Evolutionary conservation across 2,113 vertebrate species (phyloP).

Genomic region (Eulemur macaco): DNA sequence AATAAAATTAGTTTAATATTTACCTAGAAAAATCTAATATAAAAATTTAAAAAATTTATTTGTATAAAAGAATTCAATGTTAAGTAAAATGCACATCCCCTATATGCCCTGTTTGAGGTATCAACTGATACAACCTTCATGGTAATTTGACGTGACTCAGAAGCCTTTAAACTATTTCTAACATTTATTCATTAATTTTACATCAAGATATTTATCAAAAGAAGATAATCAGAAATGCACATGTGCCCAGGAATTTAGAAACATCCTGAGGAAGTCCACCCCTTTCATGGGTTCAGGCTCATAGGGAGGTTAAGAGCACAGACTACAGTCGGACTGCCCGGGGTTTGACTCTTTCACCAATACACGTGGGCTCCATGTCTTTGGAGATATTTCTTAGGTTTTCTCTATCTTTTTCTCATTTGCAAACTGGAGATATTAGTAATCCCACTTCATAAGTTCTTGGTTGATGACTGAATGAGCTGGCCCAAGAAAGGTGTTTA

Average conservation of each 20-base stretch:
- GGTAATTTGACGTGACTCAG: background rate
- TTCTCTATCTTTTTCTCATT: background rate
- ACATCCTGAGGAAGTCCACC: background rate
- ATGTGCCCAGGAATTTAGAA: background rate
- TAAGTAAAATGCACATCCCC: background rate
- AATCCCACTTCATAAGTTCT: background rate
- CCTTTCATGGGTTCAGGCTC: background rate
- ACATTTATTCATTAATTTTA: background rate
- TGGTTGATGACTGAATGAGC: background rate
- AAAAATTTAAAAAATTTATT: background rate
- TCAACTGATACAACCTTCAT: background rate
- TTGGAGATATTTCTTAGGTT: background rate
- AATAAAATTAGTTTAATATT: conserved; percentile 32
- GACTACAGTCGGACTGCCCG: background rate
- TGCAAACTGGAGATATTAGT: background rate
- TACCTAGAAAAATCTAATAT: background rate
- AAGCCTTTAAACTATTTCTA: background rate
- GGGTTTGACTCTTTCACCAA: background rate
- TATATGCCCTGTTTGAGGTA: background rate
- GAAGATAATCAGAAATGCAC: conserved; percentile 31
- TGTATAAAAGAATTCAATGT: background rate
- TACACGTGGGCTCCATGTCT: background rate
- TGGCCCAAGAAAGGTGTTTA: background rate
- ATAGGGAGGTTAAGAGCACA: background rate
- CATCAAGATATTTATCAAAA: background rate